Evolutionary conservation across 2,888 invertebrate genomes (phyloP).

Genomic region (Chirona hameri): DNA sequence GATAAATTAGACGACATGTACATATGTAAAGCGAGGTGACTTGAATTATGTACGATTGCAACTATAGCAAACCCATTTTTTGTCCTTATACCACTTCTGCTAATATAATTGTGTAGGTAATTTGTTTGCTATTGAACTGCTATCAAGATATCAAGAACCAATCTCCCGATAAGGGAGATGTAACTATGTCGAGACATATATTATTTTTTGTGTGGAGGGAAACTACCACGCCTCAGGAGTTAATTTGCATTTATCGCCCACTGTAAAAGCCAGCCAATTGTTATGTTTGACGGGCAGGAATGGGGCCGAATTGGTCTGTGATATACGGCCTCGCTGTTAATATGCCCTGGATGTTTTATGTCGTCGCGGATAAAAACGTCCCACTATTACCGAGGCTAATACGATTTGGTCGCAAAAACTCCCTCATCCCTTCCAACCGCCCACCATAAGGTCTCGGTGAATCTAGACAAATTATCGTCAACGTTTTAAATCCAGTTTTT

Average conservation of each 20-base stretch:
- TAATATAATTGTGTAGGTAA: too few species aligned
- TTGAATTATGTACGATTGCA: too few species aligned
- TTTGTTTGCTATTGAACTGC: too few species aligned
- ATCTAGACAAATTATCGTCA: background rate
- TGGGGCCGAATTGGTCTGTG: background rate
- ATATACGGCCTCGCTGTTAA: background rate
- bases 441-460: background rate
- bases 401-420: background rate
- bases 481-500: background rate
- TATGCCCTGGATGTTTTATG: background rate
- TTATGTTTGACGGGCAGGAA: background rate
- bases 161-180: too few species aligned
- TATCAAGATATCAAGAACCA: too few species aligned
- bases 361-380: background rate
- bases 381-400: background rate
- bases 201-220: too few species aligned
- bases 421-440: background rate
- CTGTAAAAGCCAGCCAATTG: background rate
- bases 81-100: too few species aligned
- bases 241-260: background rate
- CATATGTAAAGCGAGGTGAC: too few species aligned
- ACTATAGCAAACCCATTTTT: too few species aligned
- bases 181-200: too few species aligned
- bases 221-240: background rate
- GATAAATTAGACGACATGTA: too few species aligned